Base-by-base conservation (phyloP, 1,140 invertebrate species). In the Drosophila obscura region DNA sequence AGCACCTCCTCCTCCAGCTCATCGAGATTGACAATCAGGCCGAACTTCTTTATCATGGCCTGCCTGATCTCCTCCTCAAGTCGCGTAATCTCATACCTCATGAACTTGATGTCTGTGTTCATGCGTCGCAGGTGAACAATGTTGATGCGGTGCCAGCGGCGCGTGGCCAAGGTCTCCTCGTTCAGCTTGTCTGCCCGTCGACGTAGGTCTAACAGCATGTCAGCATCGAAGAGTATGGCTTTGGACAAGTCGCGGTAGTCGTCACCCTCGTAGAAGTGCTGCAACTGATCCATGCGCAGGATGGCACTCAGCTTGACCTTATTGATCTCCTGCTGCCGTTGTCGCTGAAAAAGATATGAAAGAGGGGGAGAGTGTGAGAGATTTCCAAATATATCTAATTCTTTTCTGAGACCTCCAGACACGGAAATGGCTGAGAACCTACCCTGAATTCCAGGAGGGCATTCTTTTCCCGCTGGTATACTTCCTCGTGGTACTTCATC, bases 241-340 rank as follows among this genome's bases (percentile, higher is more conserved):
- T 95, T 92, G 3, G 90, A 88, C n/a, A 96, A 91, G 53, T 94
- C 93, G 6, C 92, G 92, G 16, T 92, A 92, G 31, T 92, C 88
- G 5, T 92, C 77, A 7, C 93, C 92, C 2, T 93, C 80, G 41
- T 80, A 84, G 46, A 95, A 93, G 79, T 94, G 92, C 81, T 95
- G 94, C 28, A 96, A 88, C 83, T 96, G 95, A 88, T 95, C 93
- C 56, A 96, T 91, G 59, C 94, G 94, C 45, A 96, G 68, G 8
- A 95, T 92, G 0, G 95, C 93, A 11, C 94, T 94, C 4, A 94
- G 92, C 57, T 94, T 92, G 0, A 96, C 93, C 61, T 95, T 93
- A 79, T 96, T 96, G 52, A 96, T 89, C 77, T 94, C 94, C 28
- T 92, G 83, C 79, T 96, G 95, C 65, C 96, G 95, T 73, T 95